Conservation (phyloP, 2,888 invertebrate species). For the Erpobdella octoculata region DNA sequence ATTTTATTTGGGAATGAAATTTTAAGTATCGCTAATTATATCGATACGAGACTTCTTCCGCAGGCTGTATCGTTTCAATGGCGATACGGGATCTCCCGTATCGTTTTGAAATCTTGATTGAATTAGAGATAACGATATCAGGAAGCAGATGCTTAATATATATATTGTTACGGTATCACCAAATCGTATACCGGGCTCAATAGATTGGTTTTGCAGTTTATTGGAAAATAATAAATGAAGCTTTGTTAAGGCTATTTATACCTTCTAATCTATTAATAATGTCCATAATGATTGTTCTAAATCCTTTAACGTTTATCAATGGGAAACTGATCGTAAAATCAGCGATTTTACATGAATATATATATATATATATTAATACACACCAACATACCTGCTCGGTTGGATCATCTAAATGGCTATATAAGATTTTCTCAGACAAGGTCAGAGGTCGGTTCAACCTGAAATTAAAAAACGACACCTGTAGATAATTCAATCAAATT, state of each 20-base stretch:
- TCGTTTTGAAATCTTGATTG: too few species aligned
- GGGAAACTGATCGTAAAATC: neutral
- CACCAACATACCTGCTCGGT: constrained; percentile 64
- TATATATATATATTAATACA: neutral
- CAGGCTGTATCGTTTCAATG: too few species aligned
- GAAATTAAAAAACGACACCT: constrained; percentile 34
- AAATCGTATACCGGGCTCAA: too few species aligned
- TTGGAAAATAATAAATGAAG: too few species aligned
- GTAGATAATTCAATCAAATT: neutral
- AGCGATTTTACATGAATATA: neutral
- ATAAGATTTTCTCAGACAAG: constrained; percentile 93
- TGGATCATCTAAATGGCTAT: constrained; percentile 93
- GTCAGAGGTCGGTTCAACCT: constrained; percentile 83
- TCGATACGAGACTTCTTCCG: too few species aligned
- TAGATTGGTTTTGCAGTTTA: neutral
- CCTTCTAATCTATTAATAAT: neutral
- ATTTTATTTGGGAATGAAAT: too few species aligned
- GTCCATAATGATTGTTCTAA: neutral
- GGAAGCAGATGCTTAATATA: too few species aligned
- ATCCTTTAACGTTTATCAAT: neutral
- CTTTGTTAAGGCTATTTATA: neutral
- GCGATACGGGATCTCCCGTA: too few species aligned
- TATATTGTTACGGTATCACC: too few species aligned
- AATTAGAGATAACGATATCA: too few species aligned
- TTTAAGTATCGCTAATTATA: too few species aligned